phyloP scores from a whole-genome alignment of 2,888 invertebrate species.

The Neoascia interrupta region DNA sequence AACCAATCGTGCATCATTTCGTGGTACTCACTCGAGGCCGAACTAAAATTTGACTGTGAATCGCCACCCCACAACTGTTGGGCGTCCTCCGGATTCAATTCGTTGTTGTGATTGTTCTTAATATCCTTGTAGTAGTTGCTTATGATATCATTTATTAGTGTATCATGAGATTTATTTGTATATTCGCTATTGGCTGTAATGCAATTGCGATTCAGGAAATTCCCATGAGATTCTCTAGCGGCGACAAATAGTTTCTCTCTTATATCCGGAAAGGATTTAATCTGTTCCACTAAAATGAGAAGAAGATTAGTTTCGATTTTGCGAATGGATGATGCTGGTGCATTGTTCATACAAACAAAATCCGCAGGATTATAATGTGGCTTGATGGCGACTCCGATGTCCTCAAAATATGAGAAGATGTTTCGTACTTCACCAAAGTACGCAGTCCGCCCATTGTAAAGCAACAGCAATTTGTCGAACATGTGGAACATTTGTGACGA shows the following conservation, averaged over 20 bases:
- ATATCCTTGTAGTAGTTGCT: constrained; percentile 75
- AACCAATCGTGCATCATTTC: constrained; percentile 83
- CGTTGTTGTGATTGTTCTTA: constrained; percentile 68
- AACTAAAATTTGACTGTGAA: constrained; percentile 86
- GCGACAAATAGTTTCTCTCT: constrained; percentile 85
- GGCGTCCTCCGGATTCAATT: constrained; percentile 78
- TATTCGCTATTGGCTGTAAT: constrained; percentile 70
- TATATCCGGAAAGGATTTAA: constrained; percentile 85
- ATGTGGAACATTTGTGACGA: constrained; percentile 91
- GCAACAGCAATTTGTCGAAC: constrained; percentile 87
- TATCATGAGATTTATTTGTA: constrained; percentile 75
- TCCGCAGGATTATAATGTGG: constrained; percentile 92
- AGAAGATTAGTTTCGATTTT: not conserved
- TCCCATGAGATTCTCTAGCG: constrained; percentile 83
- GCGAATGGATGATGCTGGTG: not conserved
- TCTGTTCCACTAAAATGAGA: constrained; percentile 84
- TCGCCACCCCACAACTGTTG: constrained; percentile 85
- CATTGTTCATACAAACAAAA: constrained; percentile 84
- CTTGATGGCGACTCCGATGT: constrained; percentile 85
- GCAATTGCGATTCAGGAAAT: constrained; percentile 76
- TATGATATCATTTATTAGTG: constrained; percentile 76
- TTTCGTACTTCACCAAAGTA: constrained; percentile 87
- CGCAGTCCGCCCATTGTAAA: constrained; percentile 87
- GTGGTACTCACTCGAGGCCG: constrained; percentile 81
- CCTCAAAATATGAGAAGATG: constrained; percentile 86